Evolutionary conservation across 2,888 invertebrate species (phyloP).

Genomic region (Leptinotarsa rubiginosa): DNA sequence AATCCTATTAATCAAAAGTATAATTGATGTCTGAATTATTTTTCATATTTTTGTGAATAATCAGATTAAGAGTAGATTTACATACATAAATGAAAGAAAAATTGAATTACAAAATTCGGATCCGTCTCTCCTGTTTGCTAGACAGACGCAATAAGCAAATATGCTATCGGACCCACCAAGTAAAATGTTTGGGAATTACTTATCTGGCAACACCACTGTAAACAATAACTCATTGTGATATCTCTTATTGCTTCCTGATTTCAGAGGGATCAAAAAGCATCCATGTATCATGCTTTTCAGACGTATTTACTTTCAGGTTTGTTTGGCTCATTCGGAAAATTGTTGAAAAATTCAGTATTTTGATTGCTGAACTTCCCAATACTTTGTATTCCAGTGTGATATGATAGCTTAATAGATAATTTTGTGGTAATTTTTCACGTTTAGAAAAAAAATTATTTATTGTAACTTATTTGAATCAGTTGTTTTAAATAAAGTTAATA

Average conservation of each 20-base stretch:
- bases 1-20: too few species aligned
- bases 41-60: too few species aligned
- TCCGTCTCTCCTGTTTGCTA: too few species aligned
- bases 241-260: slow-evolving; percentile 7
- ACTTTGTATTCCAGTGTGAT: slow-evolving; percentile 12
- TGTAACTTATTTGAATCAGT: slow-evolving; percentile 14
- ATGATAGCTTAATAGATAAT: not conserved
- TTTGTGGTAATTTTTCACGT: not conserved
- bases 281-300: not conserved
- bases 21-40: too few species aligned
- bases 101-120: too few species aligned
- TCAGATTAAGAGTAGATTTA: too few species aligned
- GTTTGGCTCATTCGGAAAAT: slow-evolving; percentile 7
- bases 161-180: too few species aligned
- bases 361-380: slow-evolving; percentile 7
- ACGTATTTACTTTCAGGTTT: slow-evolving; percentile 7
- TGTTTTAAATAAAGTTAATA: slow-evolving; percentile 5
- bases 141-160: not conserved
- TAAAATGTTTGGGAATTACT: not conserved
- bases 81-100: too few species aligned
- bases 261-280: not conserved
- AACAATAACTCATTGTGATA: slow-evolving; percentile 3
- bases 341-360: not conserved
- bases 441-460: slow-evolving; percentile 9
- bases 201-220: not conserved